Base-by-base conservation (phyloP, 23 tunicate genomes). In the Ciona savignyi region DNA sequence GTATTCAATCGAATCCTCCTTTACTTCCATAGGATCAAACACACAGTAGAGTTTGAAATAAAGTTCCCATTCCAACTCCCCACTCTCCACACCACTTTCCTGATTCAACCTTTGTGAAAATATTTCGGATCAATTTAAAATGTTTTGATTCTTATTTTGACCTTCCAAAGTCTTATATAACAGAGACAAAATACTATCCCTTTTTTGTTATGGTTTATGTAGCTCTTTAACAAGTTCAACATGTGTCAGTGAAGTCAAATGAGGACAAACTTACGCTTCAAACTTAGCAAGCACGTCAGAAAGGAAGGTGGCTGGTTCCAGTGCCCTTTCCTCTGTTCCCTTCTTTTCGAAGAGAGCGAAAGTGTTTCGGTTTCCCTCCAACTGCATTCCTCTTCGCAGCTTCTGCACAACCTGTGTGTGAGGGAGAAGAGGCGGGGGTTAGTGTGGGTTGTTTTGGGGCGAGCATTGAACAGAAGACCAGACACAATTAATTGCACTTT, bases 351-450 rank as follows among this genome's bases (percentile, higher is more conserved):
- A 90, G 63, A 90, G 34, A 4, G 90, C 89, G 73, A 90, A 90
- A 2, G 97, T 90, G 62, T 90, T 90, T 33, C 34, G 62, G 86
- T 77, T 72, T 25, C 82, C 77, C 70, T 90, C 86, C 9, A 78
- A 82, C 30, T 90, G 85, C 97, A 90, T 90, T 24, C 97, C 97
- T 1, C 90, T 85, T 23, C 61, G 85, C 62, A 90, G 74, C 31
- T 81, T 90, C 33, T 79, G 67, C 11, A 90, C 97, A 69, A 90
- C 97, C 97, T 90, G n/a, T n/a, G n/a, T n/a, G n/a, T n/a, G n/a
- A n/a, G n/a, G n/a, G n/a, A n/a, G n/a, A n/a, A n/a, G n/a, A n/a
- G n/a, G n/a, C n/a, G n/a, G n/a, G n/a, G n/a, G n/a, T n/a, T n/a
- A n/a, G n/a, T n/a, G n/a, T n/a, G n/a, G n/a, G n/a, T n/a, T n/a